Conservation (phyloP, 2,113 vertebrate species). For the Mastomys coucha region DNA sequence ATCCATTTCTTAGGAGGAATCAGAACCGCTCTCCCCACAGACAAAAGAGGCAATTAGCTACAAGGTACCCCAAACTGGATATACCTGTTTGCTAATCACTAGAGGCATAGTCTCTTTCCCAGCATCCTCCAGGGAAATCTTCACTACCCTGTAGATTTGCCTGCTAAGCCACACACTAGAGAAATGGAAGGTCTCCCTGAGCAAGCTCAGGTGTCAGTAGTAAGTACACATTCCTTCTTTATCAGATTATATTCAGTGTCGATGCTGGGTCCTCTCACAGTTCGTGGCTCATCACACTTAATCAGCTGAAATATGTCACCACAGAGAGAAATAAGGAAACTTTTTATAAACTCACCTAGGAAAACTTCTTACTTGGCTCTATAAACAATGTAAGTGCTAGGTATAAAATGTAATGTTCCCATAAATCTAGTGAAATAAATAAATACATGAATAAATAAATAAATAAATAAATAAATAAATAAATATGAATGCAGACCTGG, state of each 20-base stretch:
- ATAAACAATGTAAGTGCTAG: constrained; percentile 16
- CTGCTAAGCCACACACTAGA: constrained; percentile 7
- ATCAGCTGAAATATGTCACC: constrained; percentile 49
- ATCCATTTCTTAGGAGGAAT: constrained; percentile 46
- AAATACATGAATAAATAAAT: neutral
- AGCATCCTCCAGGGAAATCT: neutral
- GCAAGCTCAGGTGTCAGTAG: constrained; percentile 50
- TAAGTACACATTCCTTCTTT: neutral
- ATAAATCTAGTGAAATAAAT: constrained; percentile 45
- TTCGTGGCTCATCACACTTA: constrained; percentile 41
- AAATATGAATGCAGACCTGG: neutral
- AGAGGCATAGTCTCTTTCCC: neutral
- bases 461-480: neutral
- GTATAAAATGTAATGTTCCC: constrained; percentile 36
- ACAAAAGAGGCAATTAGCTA: constrained; percentile 65
- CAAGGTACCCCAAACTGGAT: constrained; percentile 14
- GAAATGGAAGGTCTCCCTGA: constrained; percentile 37
- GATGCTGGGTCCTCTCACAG: neutral
- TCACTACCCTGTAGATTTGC: neutral
- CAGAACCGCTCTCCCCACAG: constrained; percentile 26
- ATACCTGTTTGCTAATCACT: neutral
- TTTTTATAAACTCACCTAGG: constrained; percentile 59
- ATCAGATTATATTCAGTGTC: neutral
- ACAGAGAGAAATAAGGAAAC: neutral
- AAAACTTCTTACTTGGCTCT: constrained; percentile 23